A percentile compares a stretch with the other conserved stretches of the same genome.
Evolutionary conservation across 2,888 invertebrate genomes (phyloP).

Genomic region (Sialis lutaria): DNA sequence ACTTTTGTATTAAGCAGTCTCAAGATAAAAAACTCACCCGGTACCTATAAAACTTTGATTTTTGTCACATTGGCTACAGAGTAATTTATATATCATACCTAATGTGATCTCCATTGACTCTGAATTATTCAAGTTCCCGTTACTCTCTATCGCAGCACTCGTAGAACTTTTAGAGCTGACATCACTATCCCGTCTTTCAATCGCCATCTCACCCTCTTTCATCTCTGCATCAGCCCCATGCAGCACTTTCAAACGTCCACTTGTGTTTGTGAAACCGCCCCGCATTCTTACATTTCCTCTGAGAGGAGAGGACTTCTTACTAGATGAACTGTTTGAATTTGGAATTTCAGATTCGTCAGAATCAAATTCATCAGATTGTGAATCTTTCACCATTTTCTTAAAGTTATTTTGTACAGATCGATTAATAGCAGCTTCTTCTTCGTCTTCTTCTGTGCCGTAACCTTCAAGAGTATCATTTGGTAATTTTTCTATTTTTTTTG

Average conservation of each 20-base stretch:
- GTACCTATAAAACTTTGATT: too few relatives aligned
- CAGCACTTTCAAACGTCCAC: constrained; percentile 4
- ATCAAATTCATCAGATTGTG: neutral
- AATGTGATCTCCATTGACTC: constrained; percentile 19
- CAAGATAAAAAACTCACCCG: too few relatives aligned
- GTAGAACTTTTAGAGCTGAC: constrained; percentile 16
- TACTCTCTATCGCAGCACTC: constrained; percentile 16
- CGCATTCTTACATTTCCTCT: constrained; percentile 10
- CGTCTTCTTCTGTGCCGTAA: constrained; percentile 8
- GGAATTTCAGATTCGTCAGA: neutral
- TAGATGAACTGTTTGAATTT: neutral
- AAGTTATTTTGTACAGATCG: constrained; percentile 5
- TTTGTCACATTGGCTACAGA: too few relatives aligned
- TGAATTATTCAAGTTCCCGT: constrained; percentile 9
- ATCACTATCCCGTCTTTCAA: constrained; percentile 7
- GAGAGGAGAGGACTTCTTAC: neutral
- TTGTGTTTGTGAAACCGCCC: constrained; percentile 9
- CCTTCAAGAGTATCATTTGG: constrained; percentile 4
- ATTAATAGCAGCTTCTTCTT: constrained; percentile 13
- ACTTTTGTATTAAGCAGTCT: too few relatives aligned
- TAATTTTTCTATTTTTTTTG: constrained; percentile 1
- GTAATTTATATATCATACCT: constrained; percentile 2
- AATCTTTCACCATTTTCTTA: too few relatives aligned
- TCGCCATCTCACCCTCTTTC: constrained; percentile 8
- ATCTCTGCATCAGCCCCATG: constrained; percentile 7